Base-by-base conservation (phyloP, 2,797 vertebrate species). In the Ibycter americanus region DNA sequence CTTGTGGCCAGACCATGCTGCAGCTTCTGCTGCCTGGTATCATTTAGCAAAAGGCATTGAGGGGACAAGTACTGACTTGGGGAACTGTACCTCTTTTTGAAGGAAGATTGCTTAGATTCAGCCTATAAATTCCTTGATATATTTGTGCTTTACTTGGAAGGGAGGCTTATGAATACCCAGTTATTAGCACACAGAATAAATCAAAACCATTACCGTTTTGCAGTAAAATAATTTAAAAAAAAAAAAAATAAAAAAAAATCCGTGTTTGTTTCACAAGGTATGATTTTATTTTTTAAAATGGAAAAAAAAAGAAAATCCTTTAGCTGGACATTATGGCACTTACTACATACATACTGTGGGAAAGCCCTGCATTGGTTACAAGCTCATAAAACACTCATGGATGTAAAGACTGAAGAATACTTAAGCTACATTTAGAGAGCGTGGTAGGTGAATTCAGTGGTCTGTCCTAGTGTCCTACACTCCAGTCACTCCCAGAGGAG, bases 301-400 rank as follows among this genome's bases (percentile, higher is more conserved):
- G 61, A 55, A 42, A 42, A 42, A 8, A 20, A 25, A 36, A 26
- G 25, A 56, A 21, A 8, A 5, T 2, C 4, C 2, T 42, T 54
- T 36, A 38, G 1, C 15, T 62, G 17, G 22, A 49, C 5, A 54
- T 38, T 54, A 12, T 25, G 2, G 4, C 4, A 15, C 6, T 61
- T 63, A 38, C 2, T 20, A 21, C 1, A 20, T 6, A 2, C 3
- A 46, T 6, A 5, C 1, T 51, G 13, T 36, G 7, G 17, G 22
- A 76, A 82, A 67, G 0, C 9, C 15, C 22, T 25, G 0, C 22
- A 19, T 20, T 1, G 5, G 5, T 40, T 59, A 40, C 7, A 54
- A 54, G 6, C 26, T 58, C 22, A 6, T 58, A 46, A 70, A 61
- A 22, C 9, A 51, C 2, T 6, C 5, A 1, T 12, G 2, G 7